Conservation (phyloP, 2,113 vertebrate genomes). For the Percina caprodes region DNA sequence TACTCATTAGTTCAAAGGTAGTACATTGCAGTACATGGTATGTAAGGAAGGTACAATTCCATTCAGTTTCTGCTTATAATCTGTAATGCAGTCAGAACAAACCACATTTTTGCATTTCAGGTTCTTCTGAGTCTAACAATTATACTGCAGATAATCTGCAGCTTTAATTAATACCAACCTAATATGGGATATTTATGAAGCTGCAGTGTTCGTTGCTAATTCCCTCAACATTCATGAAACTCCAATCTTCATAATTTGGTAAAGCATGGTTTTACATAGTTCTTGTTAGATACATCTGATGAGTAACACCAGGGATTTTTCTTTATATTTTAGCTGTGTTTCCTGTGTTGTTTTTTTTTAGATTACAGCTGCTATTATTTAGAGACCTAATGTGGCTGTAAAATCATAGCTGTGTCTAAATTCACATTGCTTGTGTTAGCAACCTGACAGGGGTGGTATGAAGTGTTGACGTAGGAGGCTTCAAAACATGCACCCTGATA, state of each 20-base stretch:
- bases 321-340: background rate
- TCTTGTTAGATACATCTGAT: no score
- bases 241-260: background rate
- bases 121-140: no score
- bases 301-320: background rate
- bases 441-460: background rate
- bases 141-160: background rate
- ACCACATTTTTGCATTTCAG: background rate
- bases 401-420: background rate
- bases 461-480: constrained; percentile 57
- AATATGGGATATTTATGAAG: background rate
- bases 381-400: background rate
- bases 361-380: background rate
- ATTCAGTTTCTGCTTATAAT: background rate
- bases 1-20: background rate
- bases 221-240: background rate
- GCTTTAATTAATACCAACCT: background rate
- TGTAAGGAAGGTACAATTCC: background rate
- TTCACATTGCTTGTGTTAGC: background rate
- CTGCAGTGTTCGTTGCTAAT: background rate
- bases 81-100: background rate
- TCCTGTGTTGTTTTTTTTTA: background rate
- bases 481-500: constrained; percentile 58
- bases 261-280: background rate
- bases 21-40: background rate